Percentiles rank a stretch among this genome's conserved stretches.
Conservation (phyloP, 2,888 invertebrate species). For the Carabus problematicus region DNA sequence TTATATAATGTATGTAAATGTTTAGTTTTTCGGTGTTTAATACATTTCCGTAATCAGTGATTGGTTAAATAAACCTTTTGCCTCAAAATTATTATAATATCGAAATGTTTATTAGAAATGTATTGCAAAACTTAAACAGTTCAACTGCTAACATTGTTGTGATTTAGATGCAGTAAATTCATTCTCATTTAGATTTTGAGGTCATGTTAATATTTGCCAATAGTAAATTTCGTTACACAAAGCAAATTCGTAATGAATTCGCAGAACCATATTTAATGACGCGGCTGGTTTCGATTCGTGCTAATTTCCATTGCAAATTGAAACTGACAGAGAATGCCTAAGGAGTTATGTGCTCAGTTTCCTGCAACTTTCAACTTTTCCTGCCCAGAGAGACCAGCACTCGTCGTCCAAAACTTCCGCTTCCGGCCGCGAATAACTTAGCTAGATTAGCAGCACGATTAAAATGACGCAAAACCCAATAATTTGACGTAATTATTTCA, state of each 20-base stretch:
- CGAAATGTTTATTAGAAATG: no score
- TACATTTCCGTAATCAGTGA: no score
- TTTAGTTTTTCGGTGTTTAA: no score
- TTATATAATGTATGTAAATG: no score
- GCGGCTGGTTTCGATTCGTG: constrained; percentile 9
- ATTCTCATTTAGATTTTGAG: no score
- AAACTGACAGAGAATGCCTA: constrained; percentile 2
- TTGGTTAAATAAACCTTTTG: no score
- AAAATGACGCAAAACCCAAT: constrained; percentile 33
- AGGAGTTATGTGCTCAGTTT: background rate
- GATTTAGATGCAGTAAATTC: no score
- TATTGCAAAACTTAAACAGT: no score
- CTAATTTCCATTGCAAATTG: constrained; percentile 28
- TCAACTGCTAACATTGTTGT: no score
- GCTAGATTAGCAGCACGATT: background rate
- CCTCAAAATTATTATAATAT: no score
- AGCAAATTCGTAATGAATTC: constrained; percentile 20
- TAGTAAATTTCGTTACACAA: constrained; percentile 6
- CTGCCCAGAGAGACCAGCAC: background rate
- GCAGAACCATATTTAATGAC: constrained; percentile 33
- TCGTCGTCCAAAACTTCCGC: constrained; percentile 8
- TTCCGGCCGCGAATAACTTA: background rate
- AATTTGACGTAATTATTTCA: constrained; percentile 40
- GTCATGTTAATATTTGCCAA: no score
- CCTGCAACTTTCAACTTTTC: constrained; percentile 8